Percentiles rank a stretch among this genome's conserved stretches.
phyloP scores from a whole-genome alignment of 2,797 vertebrate genomes.

The Siniperca scherzeri region DNA sequence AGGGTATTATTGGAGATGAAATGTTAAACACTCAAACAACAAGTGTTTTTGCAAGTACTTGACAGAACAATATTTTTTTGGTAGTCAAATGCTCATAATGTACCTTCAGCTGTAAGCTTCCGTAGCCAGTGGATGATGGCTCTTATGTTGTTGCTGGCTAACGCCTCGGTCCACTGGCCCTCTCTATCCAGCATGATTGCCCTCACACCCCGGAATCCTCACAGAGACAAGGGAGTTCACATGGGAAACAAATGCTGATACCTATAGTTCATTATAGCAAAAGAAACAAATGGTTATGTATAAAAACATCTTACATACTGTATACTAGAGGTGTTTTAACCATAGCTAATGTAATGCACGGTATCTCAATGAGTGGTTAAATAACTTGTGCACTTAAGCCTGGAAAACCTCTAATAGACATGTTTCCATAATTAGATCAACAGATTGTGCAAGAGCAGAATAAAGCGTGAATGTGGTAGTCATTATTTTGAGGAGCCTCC shows the following conservation, averaged over 20 bases:
- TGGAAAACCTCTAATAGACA: constrained; percentile 8
- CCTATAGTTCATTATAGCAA: background rate
- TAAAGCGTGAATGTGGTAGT: background rate
- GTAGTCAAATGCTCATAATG: background rate
- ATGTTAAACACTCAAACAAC: constrained; percentile 10
- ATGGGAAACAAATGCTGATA: background rate
- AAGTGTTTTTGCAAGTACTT: background rate
- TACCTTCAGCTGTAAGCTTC: constrained; percentile 61
- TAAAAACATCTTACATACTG: background rate
- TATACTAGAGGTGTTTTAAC: background rate
- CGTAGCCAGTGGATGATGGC: constrained; percentile 63
- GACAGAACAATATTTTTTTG: background rate
- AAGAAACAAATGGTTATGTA: background rate
- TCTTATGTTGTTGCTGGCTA: constrained; percentile 73
- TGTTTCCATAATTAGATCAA: constrained; percentile 33
- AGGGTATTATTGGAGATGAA: background rate
- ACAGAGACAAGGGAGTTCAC: background rate
- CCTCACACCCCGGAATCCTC: background rate
- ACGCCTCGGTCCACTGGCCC: constrained; percentile 68
- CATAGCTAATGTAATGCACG: background rate
- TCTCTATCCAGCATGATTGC: constrained; percentile 62
- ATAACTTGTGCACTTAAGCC: constrained; percentile 5
- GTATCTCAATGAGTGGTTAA: constrained; percentile 1
- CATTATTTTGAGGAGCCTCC: background rate
- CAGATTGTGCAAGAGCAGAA: constrained; percentile 27